Conservation (phyloP, 2,797 vertebrate species). For the Hafferia zeledoni region DNA sequence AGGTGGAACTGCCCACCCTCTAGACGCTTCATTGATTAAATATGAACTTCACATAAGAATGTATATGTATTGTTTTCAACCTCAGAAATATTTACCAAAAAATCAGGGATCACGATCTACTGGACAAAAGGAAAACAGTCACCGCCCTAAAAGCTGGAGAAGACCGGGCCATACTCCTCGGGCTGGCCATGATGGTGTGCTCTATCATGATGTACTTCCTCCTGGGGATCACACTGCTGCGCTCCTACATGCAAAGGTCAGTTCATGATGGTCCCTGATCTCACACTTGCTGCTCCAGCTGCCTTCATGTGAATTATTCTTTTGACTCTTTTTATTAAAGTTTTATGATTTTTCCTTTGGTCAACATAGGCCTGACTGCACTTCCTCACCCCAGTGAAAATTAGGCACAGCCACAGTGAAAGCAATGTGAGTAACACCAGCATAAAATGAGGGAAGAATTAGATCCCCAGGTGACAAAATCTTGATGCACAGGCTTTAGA, state of each 20-base stretch:
- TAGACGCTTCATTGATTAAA: conserved; percentile 20
- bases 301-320: background rate
- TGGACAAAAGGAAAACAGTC: conserved; percentile 95
- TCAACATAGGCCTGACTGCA: background rate
- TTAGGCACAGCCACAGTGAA: background rate
- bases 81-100: conserved; percentile 94
- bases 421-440: background rate
- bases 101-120: conserved; percentile 88
- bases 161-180: conserved; percentile 91
- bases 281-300: background rate
- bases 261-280: background rate
- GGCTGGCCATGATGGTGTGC: conserved; percentile 90
- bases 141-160: conserved; percentile 93
- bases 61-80: conserved; percentile 78
- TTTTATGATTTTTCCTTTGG: background rate
- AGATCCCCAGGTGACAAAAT: background rate
- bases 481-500: background rate
- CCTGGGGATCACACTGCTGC: conserved; percentile 90
- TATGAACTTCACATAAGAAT: conserved; percentile 65
- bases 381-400: background rate
- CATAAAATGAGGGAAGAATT: background rate
- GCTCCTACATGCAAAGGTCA: conserved; percentile 93
- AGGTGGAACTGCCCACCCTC: conserved; percentile 24
- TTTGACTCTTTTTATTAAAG: background rate
- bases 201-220: conserved; percentile 96